Conservation (phyloP, 2,113 vertebrate genomes). For the Micronisus gabar region DNA sequence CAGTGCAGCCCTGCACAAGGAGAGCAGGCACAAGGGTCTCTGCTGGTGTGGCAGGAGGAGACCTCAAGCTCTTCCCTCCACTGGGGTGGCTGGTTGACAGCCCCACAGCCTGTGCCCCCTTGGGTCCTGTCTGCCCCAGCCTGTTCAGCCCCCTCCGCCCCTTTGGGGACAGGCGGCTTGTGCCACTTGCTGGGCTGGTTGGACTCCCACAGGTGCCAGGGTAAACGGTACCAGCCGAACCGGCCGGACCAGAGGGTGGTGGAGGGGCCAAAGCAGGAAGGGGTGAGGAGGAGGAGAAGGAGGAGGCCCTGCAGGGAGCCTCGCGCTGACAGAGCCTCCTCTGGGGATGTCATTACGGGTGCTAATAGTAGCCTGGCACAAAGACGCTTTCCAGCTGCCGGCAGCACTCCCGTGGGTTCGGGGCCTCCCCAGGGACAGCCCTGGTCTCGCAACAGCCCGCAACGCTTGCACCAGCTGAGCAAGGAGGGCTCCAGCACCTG, state of each 20-base stretch:
- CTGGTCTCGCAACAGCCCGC: slow-evolving; percentile 58
- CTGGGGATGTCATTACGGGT: slow-evolving; percentile 68
- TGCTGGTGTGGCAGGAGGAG: background rate
- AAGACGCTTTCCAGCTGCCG: slow-evolving; percentile 58
- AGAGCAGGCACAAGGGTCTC: background rate
- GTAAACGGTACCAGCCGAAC: background rate
- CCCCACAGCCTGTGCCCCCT: fast-evolving
- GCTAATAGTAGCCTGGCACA: slow-evolving; percentile 53
- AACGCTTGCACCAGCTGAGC: slow-evolving; percentile 72
- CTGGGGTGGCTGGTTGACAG: fast-evolving
- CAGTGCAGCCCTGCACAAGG: background rate
- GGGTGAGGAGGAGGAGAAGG: background rate
- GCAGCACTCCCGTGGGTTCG: background rate
- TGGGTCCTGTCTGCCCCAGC: background rate
- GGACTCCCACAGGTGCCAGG: background rate
- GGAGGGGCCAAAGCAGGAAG: background rate
- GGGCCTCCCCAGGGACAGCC: background rate
- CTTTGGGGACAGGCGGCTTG: background rate
- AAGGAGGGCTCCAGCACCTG: background rate
- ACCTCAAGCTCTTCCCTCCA: fast-evolving
- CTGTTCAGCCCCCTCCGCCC: fast-evolving
- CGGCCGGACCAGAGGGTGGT: background rate
- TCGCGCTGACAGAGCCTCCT: background rate
- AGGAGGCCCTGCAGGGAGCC: background rate
- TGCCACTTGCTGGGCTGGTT: background rate